A percentile compares a stretch with the other conserved stretches of the same genome.
phyloP scores from a whole-genome alignment of 1,140 invertebrate species.

The Phthorimaea operculella region DNA sequence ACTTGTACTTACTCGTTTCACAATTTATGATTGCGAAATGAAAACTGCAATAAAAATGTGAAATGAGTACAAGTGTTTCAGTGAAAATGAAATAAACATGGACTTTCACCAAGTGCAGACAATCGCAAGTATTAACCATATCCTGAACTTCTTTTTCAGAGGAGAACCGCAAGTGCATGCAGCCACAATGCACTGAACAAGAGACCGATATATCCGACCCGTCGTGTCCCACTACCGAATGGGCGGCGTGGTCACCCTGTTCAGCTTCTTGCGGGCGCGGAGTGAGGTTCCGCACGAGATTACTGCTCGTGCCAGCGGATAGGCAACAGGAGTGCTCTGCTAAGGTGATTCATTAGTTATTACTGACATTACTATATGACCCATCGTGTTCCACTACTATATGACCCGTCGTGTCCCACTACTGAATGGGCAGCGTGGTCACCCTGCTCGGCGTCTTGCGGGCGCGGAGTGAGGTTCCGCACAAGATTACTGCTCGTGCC shows the following conservation, averaged over 20 bases:
- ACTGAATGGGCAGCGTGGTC: constrained; percentile 75
- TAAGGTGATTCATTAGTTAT: constrained; percentile 45
- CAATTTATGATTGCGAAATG: too few species aligned
- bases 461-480: constrained; percentile 64
- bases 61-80: too few species aligned
- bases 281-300: constrained; percentile 71
- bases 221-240: constrained; percentile 69
- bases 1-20: too few species aligned
- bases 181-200: constrained; percentile 69
- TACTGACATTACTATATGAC: too few species aligned
- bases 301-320: constrained; percentile 72
- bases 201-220: constrained; percentile 69
- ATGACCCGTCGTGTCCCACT: constrained; percentile 62
- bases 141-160: constrained; percentile 36
- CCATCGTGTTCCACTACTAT: too few species aligned
- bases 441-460: constrained; percentile 75
- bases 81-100: too few species aligned
- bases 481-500: constrained; percentile 76
- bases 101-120: too few species aligned
- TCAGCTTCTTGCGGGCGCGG: constrained; percentile 72
- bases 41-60: too few species aligned
- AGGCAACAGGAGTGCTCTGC: constrained; percentile 70
- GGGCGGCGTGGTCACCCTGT: constrained; percentile 76
- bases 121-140: too few species aligned
- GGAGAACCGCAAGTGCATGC: constrained; percentile 82